Base-by-base conservation (phyloP, 1,140 invertebrate species). In the Sweltsa coloradensis region DNA sequence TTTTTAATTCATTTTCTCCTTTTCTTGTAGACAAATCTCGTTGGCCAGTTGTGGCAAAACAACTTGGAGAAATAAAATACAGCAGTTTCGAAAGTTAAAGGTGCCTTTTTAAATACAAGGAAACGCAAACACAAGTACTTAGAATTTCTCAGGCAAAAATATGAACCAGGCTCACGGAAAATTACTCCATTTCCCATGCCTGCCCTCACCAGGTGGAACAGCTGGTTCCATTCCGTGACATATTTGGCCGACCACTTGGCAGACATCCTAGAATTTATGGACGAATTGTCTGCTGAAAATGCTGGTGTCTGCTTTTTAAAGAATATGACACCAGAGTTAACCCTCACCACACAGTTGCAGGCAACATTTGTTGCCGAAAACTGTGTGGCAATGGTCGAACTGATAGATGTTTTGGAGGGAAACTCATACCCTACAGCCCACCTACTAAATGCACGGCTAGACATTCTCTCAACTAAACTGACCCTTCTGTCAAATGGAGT, bases 1-100 rank as follows among this genome's bases (percentile, higher is more conserved):
- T n/a, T n/a, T n/a, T n/a, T n/a, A n/a, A n/a, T n/a, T n/a, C n/a
- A n/a, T n/a, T n/a, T n/a, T n/a, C n/a, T n/a, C n/a, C n/a, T n/a
- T n/a, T n/a, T n/a, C n/a, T n/a, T n/a, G n/a, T n/a, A n/a, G n/a
- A n/a, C n/a, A 3, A 37, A 37, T 22, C 18, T 37, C 5, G 36
- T 37, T n/a, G 36, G 36, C 5, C n/a, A 37, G 36, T 19, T 37
- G 16, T 37, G 36, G 36, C 36, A 37, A 5, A 37, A 37, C 36
- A 37, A 37, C 11, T 37, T 37, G 11, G 36, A 37, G 4, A 22
- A 37, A 4, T 22, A 19, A 11, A 37, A n/a, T n/a, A 37, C 36
- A 16, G 18, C 11, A 5, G 36, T 37, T 3, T 37, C 16, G 7
- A 37, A 5, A 5, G 36, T 37, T 7, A 37, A 37, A 11, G 23